These are phyloP conservation scores for Eufriesea mexicana DNA, from an alignment of 1,140 invertebrate genomes.

Conservation along the genomic window DNA sequence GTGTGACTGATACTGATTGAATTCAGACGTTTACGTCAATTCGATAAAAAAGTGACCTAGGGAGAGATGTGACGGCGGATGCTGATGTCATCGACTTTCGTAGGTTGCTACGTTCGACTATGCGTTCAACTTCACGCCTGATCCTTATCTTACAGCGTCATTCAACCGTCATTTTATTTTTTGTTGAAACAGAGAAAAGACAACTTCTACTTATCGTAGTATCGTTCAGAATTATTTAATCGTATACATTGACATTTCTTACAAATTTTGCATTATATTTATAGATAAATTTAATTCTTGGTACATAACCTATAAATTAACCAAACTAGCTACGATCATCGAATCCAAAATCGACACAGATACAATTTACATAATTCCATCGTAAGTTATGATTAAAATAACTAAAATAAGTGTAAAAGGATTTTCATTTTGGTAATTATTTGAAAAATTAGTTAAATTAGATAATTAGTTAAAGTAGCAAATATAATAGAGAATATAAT, in stretches of 20 bases:
- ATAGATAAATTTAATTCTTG: no score
- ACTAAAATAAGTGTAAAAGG: no score
- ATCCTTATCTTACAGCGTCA: neutral
- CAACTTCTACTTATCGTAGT: neutral
- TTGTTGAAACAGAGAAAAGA: neutral
- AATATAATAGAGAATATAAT: neutral
- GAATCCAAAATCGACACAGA: no score
- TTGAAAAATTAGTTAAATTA: no score
- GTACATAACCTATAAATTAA: no score
- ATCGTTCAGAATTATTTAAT: neutral
- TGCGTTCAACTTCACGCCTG: neutral
- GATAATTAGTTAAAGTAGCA: no score
- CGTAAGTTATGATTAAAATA: neutral
- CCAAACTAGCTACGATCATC: neutral
- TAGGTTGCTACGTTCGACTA: neutral
- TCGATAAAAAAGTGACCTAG: constrained; percentile 25
- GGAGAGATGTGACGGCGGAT: constrained; percentile 50
- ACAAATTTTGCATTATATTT: no score
- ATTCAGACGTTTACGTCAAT: constrained; percentile 16
- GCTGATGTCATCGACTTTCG: constrained; percentile 70
- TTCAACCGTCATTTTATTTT: neutral
- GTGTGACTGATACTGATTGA: neutral
- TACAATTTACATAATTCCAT: neutral
- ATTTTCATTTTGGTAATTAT: no score
- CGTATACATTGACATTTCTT: no score